Base-by-base conservation (phyloP, 2,888 invertebrate genomes). In the Hemicrepidius hirtus region DNA sequence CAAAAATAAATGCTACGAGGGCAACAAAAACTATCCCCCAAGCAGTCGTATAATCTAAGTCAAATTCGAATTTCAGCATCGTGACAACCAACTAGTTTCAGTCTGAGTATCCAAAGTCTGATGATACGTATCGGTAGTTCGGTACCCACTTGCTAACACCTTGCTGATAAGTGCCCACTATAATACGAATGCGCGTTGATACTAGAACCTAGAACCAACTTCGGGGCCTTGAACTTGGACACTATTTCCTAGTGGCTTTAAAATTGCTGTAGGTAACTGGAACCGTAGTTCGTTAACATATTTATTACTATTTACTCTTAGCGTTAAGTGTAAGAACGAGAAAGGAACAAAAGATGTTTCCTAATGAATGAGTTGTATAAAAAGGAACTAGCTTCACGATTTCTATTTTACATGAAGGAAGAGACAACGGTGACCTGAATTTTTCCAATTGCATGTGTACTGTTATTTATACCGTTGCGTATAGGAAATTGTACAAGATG, bases 1-100 rank as follows among this genome's bases (percentile, higher is more conserved):
- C 85, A 82, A 94, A 95, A 35, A 93, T 85, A 35, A 94, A 37
- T 9, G 68, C 55, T 5, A 69, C n/a, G 12, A 75, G 9, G 21
- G 55, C 62, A 24, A 73, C 13, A 13, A 57, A 5, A 10, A 73
- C 49, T 2, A 63, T 71, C 12, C 32, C 28, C 41, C 68, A 75
- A 20, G 75, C 13, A 21, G 77, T 83, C n/a, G 69, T 53, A 20
- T 68, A 60, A 37, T 75, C 75, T 13, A 78, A 44, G 62, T 78
- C 76, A 13, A 78, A 65, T 67, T 79, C 76, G 10, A 78, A 49
- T 67, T 76, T 76, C 7, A 79, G 28, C 77, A 78, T 77, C 53
- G 75, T 74, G 16, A 16, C 44, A 20, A 50, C 24, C 24, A 13
- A 21, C 21, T 18, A 13, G 13, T 1, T 40, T 40, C 13, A 4